phyloP scores from a whole-genome alignment of 2,797 vertebrate species.

The Eupleurogrammus muticus region DNA sequence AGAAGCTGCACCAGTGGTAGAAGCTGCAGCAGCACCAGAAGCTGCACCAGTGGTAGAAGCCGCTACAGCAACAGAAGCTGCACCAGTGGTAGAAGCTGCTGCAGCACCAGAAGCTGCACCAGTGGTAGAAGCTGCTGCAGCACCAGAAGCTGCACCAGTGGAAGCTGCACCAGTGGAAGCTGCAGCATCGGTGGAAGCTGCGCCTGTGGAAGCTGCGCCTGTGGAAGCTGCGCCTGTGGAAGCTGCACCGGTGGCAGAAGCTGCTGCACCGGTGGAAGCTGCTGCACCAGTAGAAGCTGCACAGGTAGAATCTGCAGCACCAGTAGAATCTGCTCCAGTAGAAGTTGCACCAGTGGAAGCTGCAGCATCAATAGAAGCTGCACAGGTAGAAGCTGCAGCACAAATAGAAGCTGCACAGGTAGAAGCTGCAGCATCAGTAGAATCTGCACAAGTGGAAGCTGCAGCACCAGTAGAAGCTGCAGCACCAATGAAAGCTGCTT shows the following conservation, averaged over 20 bases:
- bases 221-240: not conserved
- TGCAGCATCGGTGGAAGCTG: not conserved
- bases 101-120: not conserved
- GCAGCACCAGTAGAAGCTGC: not conserved
- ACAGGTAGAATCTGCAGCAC: conserved; percentile 1
- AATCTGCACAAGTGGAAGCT: not conserved
- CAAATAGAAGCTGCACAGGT: not conserved
- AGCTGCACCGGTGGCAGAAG: not conserved
- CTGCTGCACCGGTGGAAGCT: not conserved
- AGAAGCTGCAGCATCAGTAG: not conserved
- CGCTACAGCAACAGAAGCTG: not conserved
- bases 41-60: not conserved
- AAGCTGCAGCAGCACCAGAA: not conserved
- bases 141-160: too few species aligned
- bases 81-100: not conserved
- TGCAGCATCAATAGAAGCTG: not conserved
- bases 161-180: not conserved
- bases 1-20: not conserved
- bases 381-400: too few species aligned
- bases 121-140: not conserved
- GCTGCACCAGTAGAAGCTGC: not conserved
- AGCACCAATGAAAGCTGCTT: not conserved
- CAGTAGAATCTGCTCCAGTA: not conserved
- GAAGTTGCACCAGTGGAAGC: not conserved
- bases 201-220: not conserved